Evolutionary conservation across 2,888 invertebrate genomes (phyloP).

Genomic region (Lumbricus terrestris): DNA sequence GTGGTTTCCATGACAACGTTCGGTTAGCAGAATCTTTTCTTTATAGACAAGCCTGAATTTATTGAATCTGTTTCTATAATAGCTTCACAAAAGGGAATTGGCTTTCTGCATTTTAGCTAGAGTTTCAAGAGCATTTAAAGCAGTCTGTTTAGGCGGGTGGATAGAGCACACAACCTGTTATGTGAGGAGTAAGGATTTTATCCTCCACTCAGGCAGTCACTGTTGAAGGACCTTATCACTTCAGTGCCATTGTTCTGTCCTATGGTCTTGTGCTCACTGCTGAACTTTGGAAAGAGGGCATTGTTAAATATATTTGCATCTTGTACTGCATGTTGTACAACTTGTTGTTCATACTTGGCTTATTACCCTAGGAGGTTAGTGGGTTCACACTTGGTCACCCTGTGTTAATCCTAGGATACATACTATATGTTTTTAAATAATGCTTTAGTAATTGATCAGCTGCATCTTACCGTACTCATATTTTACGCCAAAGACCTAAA

Average conservation of each 20-base stretch:
- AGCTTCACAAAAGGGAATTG: neutral
- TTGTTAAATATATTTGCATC: too few relatives aligned
- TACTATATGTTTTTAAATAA: too few relatives aligned
- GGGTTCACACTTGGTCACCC: neutral
- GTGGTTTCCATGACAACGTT: slow-evolving; percentile 84
- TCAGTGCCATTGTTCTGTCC: too few relatives aligned
- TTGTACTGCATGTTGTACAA: neutral
- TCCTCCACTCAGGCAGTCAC: too few relatives aligned
- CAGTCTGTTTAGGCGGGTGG: neutral
- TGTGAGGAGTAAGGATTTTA: too few relatives aligned
- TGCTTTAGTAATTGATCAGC: too few relatives aligned
- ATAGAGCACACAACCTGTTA: too few relatives aligned
- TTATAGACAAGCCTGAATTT: neutral
- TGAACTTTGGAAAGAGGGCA: too few relatives aligned
- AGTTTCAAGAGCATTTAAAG: neutral
- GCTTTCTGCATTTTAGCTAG: neutral
- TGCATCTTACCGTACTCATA: too few relatives aligned
- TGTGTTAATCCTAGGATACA: neutral
- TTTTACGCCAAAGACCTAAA: neutral
- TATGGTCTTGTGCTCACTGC: too few relatives aligned
- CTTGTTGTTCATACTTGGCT: neutral
- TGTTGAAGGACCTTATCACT: too few relatives aligned
- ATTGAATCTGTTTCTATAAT: neutral
- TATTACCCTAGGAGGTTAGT: neutral
- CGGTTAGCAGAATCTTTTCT: slow-evolving; percentile 42